Conservation (phyloP, 2,797 vertebrate species). For the Microctenopoma steveboyesi region DNA sequence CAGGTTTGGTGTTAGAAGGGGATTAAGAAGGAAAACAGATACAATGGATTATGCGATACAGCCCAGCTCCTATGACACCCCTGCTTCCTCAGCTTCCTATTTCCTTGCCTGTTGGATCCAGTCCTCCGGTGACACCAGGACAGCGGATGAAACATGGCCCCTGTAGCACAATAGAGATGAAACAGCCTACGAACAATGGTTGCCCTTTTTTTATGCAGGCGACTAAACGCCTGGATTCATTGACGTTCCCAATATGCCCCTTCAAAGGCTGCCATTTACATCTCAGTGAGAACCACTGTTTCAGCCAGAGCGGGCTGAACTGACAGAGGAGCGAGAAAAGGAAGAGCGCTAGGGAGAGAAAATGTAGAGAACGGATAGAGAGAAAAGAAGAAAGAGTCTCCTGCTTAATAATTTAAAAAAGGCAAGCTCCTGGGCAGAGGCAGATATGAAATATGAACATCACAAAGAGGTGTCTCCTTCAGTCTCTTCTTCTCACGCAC, state of each 20-base stretch:
- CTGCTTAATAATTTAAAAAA: slow-evolving; percentile 85
- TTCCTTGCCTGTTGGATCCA: slow-evolving; percentile 52
- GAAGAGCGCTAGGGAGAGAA: slow-evolving; percentile 38
- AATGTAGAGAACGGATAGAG: slow-evolving; percentile 40
- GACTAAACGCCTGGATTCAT: slow-evolving; percentile 73
- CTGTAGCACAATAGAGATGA: slow-evolving; percentile 64
- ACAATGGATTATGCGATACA: slow-evolving; percentile 55
- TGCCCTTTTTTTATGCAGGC: slow-evolving; percentile 22
- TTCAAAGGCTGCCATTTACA: slow-evolving; percentile 79
- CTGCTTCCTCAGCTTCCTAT: slow-evolving; percentile 48
- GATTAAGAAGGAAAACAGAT: slow-evolving; percentile 24
- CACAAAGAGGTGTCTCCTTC: slow-evolving; percentile 75
- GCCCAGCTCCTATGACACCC: slow-evolving; percentile 47
- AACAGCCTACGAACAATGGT: slow-evolving; percentile 67
- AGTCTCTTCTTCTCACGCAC: slow-evolving; percentile 57
- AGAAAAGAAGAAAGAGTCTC: slow-evolving; percentile 73
- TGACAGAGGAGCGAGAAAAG: slow-evolving; percentile 60
- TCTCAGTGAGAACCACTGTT: slow-evolving; percentile 64
- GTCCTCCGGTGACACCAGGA: slow-evolving; percentile 46
- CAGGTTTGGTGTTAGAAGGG: slow-evolving; percentile 46
- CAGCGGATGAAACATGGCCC: slow-evolving; percentile 64
- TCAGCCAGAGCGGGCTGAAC: slow-evolving; percentile 61
- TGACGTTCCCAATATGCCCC: slow-evolving; percentile 68
- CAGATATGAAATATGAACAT: slow-evolving; percentile 84
- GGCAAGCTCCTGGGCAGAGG: slow-evolving; percentile 78